Percentiles rank a stretch among this genome's conserved stretches.
These are phyloP conservation scores for Athene cunicularia DNA, from an alignment of 2,113 vertebrate genomes.

Conservation along the genomic window DNA sequence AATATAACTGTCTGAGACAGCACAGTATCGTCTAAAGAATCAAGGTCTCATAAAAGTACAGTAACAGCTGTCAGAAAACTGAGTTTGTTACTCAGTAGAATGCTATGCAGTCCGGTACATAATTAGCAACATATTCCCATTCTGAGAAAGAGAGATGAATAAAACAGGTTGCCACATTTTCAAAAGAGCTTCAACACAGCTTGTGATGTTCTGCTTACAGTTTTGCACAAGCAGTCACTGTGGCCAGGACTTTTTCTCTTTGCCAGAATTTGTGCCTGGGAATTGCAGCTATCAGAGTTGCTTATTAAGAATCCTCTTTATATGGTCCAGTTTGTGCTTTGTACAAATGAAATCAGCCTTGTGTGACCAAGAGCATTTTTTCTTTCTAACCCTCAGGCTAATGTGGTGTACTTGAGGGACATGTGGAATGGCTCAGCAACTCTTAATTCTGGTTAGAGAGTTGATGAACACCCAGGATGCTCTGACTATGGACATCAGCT, in stretches of 20 bases:
- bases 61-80: slow-evolving; percentile 66
- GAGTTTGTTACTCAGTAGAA: slow-evolving; percentile 26
- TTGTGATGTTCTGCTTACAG: neutral
- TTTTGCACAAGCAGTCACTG: neutral
- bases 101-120: slow-evolving; percentile 31
- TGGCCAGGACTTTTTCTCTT: neutral
- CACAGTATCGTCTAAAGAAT: slow-evolving; percentile 49
- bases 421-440: neutral
- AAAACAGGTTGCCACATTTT: slow-evolving; percentile 25
- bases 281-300: neutral
- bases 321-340: neutral
- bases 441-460: neutral
- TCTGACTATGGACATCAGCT: neutral
- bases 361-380: neutral
- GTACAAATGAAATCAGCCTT: neutral
- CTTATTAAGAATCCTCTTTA: neutral
- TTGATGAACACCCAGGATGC: neutral
- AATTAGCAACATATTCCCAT: slow-evolving; percentile 63
- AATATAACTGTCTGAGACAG: slow-evolving; percentile 43
- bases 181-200: slow-evolving; percentile 27
- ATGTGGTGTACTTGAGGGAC: neutral
- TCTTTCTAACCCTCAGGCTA: neutral
- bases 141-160: slow-evolving; percentile 41
- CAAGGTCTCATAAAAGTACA: slow-evolving; percentile 61
- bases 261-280: neutral